A percentile compares a stretch with the other conserved stretches of the same genome.
These are phyloP conservation scores for Leptinotarsa tumamoca DNA, from an alignment of 2,888 invertebrate genomes.

Conservation along the genomic window DNA sequence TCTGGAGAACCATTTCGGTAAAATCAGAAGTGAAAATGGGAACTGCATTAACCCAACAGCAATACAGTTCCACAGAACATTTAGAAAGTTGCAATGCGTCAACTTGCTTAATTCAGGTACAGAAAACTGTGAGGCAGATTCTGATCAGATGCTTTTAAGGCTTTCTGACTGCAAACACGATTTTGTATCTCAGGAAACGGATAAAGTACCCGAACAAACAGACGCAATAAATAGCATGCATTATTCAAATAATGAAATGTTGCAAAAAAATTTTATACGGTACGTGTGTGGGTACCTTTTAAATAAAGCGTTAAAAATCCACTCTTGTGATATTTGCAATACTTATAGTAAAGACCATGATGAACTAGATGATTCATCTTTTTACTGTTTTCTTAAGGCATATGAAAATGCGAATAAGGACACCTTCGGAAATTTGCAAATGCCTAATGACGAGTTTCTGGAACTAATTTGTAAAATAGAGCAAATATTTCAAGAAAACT, in stretches of 20 bases:
- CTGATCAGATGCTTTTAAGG: not conserved
- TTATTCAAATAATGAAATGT: not conserved
- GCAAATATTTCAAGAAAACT: no score
- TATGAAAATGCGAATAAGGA: not conserved
- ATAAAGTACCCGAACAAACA: no score
- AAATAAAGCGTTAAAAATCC: not conserved
- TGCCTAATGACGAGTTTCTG: not conserved
- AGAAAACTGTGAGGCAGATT: slow-evolving; percentile 14
- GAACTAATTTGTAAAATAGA: not conserved
- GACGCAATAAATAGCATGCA: no score
- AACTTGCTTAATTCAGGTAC: slow-evolving; percentile 16
- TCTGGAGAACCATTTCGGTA: not conserved
- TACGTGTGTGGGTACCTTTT: not conserved
- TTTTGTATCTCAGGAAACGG: no score
- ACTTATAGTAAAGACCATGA: not conserved
- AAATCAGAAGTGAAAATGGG: no score
- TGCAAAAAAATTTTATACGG: not conserved
- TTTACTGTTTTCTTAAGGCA: not conserved
- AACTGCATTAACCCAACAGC: slow-evolving; percentile 1
- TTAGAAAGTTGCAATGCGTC: slow-evolving; percentile 8
- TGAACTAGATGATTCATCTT: not conserved
- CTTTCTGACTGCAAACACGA: not conserved
- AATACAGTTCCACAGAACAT: slow-evolving; percentile 7
- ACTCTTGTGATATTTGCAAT: not conserved
- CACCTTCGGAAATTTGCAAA: not conserved